Base-by-base conservation (phyloP, 2,888 invertebrate genomes). In the Drosophila robusta region DNA sequence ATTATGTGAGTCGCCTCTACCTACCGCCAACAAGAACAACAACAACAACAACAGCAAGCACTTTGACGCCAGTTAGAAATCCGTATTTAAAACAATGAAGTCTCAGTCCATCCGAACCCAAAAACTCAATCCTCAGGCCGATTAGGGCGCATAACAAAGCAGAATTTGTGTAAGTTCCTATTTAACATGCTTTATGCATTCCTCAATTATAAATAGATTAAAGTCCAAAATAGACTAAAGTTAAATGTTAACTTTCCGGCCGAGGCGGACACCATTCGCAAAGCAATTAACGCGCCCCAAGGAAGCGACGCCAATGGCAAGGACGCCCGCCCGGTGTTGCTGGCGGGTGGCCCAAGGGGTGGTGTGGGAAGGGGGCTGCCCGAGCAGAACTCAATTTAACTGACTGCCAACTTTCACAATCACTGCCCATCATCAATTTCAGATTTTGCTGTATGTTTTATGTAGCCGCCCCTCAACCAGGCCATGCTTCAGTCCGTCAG, bases 401-500 rank as follows among this genome's bases (percentile, higher is more conserved):
- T 88, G 83, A 88, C 83, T 84, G 83, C 83, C 83, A 84, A 84
- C 84, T 88, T 84, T 88, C 83, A 87, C 85, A 86, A 86, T 86
- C 85, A 86, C 89, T 87, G 85, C 81, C 87, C 85, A 86, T 86
- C 85, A 86, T 89, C 85, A 86, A 86, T 86, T 86, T 89, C 85
- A 89, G 89, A 86, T 86, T 86, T 87, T 89, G 77, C 87, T 84
- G 83, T 84, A 84, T 84, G 83, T 84, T 84, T 88, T 88, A 88
- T 84, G 87, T 83, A 72, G 83, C 67, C 42, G 29, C 63, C 49
- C 57, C 56, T 42, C 60, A 45, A 11, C 50, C 50, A 26, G 26
- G 9, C 24, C 29, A 38, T n/a, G 9, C 34, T 18, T 42, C 70
- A 61, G 46, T 62, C 46, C n/a, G 47, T 39, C 49, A 38, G 11